These are phyloP conservation scores for Riptortus pedestris DNA, from an alignment of 1,140 invertebrate genomes.

Conservation along the genomic window DNA sequence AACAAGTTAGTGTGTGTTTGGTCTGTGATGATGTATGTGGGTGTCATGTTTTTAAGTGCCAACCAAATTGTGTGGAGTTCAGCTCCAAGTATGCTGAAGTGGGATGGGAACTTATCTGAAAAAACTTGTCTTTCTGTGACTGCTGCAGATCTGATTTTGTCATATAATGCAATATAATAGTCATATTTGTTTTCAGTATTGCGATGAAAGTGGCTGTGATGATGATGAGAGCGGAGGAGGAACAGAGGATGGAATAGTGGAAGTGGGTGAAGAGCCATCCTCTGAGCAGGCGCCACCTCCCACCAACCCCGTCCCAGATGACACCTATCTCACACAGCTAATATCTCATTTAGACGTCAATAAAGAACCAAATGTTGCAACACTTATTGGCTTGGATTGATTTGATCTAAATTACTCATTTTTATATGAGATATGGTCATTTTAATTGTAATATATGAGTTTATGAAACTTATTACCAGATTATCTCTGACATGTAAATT, in stretches of 20 bases:
- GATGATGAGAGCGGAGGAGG: not conserved
- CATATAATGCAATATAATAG: not conserved
- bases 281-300: not conserved
- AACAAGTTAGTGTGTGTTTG: too few relatives aligned
- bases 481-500: too few relatives aligned
- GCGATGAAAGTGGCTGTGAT: not conserved
- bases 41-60: not conserved
- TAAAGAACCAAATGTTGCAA: conserved; percentile 21
- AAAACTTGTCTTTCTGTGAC: not conserved
- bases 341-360: conserved; percentile 19
- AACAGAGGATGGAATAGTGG: not conserved
- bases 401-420: too few relatives aligned
- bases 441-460: too few relatives aligned
- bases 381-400: conserved; percentile 23
- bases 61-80: not conserved
- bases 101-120: too few relatives aligned
- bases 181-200: not conserved
- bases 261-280: not conserved
- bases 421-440: too few relatives aligned
- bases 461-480: too few relatives aligned
- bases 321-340: not conserved
- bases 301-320: not conserved
- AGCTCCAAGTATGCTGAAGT: too few relatives aligned
- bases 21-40: not conserved
- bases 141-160: not conserved